Evolutionary conservation across 2,113 vertebrate species (phyloP).

Genomic region (Dicrurus megarhynchus): DNA sequence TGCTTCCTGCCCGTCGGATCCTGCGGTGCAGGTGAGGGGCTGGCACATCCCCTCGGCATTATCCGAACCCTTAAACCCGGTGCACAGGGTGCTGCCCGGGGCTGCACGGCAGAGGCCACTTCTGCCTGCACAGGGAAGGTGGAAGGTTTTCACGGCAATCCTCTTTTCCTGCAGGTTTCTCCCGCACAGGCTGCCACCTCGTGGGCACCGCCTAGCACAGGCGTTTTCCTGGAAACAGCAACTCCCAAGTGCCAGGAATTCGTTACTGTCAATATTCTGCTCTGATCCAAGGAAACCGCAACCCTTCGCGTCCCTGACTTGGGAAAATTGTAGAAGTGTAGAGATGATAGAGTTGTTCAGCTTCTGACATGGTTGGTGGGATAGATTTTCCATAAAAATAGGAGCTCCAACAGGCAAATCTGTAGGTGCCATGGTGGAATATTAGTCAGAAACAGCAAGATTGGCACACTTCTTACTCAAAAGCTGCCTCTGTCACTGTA

Average conservation of each 20-base stretch:
- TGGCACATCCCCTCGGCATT: not conserved
- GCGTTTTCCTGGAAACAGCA: not conserved
- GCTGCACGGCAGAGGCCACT: not conserved
- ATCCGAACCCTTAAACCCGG: accelerated
- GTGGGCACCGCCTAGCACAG: not conserved
- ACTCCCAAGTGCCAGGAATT: not conserved
- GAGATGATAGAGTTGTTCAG: not conserved
- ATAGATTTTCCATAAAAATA: not conserved
- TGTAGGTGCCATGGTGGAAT: not conserved
- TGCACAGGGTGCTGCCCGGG: not conserved
- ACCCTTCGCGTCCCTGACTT: not conserved
- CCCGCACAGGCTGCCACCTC: constrained; percentile 31
- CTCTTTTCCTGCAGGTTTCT: not conserved
- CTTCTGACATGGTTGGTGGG: not conserved
- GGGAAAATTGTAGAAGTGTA: not conserved
- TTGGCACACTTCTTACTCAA: not conserved
- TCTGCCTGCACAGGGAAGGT: not conserved
- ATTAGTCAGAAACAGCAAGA: not conserved
- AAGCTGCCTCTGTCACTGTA: not conserved
- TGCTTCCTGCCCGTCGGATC: not conserved
- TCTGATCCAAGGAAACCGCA: not conserved
- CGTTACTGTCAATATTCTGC: not conserved
- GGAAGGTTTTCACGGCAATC: accelerated
- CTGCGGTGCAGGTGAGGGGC: not conserved
- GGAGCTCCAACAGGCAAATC: not conserved